Conservation (phyloP, 2,113 vertebrate species). For the Peromyscus leucopus region DNA sequence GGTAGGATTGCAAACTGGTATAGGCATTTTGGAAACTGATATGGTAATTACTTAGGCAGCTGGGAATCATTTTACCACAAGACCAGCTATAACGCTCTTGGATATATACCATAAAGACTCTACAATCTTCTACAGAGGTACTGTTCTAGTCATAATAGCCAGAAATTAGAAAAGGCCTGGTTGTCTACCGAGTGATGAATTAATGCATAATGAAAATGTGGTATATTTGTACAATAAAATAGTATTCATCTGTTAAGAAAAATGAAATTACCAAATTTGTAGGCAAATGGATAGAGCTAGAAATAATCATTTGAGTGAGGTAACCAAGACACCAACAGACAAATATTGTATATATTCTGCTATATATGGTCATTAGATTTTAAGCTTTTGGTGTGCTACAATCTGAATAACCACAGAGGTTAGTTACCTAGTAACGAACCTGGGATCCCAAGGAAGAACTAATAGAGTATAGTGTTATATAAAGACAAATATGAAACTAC, state of each 20-base stretch:
- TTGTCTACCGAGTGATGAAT: not conserved
- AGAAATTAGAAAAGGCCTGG: not conserved
- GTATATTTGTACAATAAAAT: not conserved
- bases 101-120: not conserved
- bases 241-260: not conserved
- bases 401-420: not conserved
- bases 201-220: not conserved
- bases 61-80: not conserved
- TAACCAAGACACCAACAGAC: not conserved
- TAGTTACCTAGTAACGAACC: not conserved
- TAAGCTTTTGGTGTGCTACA: not conserved
- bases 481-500: not conserved
- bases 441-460: not conserved
- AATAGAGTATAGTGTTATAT: not conserved
- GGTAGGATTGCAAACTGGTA: not conserved
- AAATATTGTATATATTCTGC: not conserved
- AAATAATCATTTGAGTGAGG: not conserved
- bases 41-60: too few relatives aligned
- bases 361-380: not conserved
- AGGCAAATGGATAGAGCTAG: not conserved
- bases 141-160: not conserved
- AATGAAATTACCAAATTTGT: too few relatives aligned
- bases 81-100: fast-evolving
- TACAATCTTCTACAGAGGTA: not conserved
- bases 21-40: not conserved